Conservation (phyloP, 2,888 invertebrate genomes). For the Heteromurus nitidus region DNA sequence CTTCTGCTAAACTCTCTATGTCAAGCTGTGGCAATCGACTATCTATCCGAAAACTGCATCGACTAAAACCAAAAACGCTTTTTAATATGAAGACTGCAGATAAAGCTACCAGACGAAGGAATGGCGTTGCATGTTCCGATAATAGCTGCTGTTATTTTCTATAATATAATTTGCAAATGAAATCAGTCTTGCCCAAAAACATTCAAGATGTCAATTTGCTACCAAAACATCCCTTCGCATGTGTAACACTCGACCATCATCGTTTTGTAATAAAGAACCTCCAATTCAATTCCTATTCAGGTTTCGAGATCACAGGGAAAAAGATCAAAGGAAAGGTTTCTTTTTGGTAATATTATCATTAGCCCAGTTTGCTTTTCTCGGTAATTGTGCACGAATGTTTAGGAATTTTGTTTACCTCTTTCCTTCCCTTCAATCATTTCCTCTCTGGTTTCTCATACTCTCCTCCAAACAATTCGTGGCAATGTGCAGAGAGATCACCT, state of each 20-base stretch:
- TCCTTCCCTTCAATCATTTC: not conserved
- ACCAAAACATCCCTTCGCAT: no score
- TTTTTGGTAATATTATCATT: conserved; percentile 14
- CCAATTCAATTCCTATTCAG: not conserved
- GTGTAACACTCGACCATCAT: no score
- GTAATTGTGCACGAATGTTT: conserved; percentile 14
- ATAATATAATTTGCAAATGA: no score
- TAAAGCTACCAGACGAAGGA: no score
- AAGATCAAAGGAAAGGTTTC: conserved; percentile 4
- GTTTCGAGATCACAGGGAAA: conserved; percentile 23
- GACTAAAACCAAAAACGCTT: no score
- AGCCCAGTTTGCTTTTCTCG: conserved; percentile 27
- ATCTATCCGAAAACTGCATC: not conserved
- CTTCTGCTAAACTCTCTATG: not conserved
- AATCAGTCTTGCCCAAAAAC: no score
- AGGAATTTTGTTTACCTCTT: not conserved
- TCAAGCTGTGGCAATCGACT: conserved; percentile 14
- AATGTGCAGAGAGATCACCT: no score
- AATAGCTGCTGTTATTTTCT: no score
- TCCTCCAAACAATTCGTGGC: not conserved
- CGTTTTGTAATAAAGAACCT: no score
- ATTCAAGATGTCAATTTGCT: no score
- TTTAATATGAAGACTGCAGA: no score
- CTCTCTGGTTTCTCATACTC: not conserved
- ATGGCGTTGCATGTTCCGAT: no score